Percentiles rank a stretch among this genome's conserved stretches.
These are phyloP conservation scores for Paraplagusia blochii DNA, from an alignment of 2,113 vertebrate genomes.

Conservation along the genomic window DNA sequence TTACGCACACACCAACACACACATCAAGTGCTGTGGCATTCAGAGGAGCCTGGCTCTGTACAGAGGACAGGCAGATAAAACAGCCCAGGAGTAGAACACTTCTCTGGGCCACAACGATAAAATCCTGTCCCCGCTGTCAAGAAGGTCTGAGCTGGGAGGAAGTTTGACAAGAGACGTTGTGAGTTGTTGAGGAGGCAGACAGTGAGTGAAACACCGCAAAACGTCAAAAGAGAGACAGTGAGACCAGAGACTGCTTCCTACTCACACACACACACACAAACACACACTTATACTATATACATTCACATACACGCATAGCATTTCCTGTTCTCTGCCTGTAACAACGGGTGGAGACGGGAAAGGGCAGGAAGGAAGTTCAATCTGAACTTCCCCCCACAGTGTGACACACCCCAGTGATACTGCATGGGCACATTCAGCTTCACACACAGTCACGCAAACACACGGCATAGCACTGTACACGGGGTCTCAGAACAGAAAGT, in stretches of 20 bases:
- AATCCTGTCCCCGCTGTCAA: constrained; percentile 24
- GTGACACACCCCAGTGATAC: constrained; percentile 58
- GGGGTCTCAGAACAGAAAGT: too few relatives aligned
- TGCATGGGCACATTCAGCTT: constrained; percentile 38
- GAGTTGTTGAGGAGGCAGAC: constrained; percentile 13
- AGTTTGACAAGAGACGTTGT: constrained; percentile 16
- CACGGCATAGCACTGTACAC: constrained; percentile 6
- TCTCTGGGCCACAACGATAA: constrained; percentile 25
- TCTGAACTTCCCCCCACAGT: constrained; percentile 67
- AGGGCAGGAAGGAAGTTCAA: constrained; percentile 74
- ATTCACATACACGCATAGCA: constrained; percentile 21
- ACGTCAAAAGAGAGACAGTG: constrained; percentile 10
- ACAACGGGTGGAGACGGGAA: constrained; percentile 65
- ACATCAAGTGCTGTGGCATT: constrained; percentile 47
- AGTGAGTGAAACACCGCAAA: neutral
- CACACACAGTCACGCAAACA: constrained; percentile 10
- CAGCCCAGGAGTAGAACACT: constrained; percentile 26
- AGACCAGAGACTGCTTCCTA: constrained; percentile 21
- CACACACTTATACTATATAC: constrained; percentile 4
- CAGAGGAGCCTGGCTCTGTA: constrained; percentile 31
- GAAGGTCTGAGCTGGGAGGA: constrained; percentile 19
- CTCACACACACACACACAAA: constrained; percentile 16
- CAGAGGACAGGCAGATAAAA: constrained; percentile 1
- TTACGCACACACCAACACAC: constrained; percentile 25
- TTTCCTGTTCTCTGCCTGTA: constrained; percentile 68